A percentile compares a stretch with the other conserved stretches of the same genome.
Conservation (phyloP, 1,140 invertebrate genomes). For the Drosophila triauraria region DNA sequence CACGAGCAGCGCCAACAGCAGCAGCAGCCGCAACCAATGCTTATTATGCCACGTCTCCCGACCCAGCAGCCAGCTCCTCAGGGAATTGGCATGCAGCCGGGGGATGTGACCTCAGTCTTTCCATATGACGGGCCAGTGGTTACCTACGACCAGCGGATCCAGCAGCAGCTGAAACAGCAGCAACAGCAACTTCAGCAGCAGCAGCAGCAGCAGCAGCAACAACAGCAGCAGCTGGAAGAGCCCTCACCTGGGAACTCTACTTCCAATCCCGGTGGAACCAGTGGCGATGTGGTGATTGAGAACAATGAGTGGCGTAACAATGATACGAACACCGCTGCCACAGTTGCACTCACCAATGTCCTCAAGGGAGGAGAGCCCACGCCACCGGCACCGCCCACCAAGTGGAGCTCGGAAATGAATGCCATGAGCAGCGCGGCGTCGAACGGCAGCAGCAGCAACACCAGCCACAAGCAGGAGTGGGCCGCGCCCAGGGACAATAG, state of each 20-base stretch:
- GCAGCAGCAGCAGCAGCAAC: constrained; percentile 35
- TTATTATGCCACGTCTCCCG: constrained; percentile 64
- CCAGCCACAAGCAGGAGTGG: constrained; percentile 75
- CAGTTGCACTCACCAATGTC: constrained; percentile 72
- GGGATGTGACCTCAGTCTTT: constrained; percentile 72
- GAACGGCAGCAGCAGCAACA: constrained; percentile 61
- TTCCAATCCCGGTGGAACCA: constrained; percentile 17
- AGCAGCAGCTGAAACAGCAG: constrained; percentile 70
- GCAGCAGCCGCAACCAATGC: constrained; percentile 62
- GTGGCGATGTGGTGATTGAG: constrained; percentile 56
- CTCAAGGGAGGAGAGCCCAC: constrained; percentile 59
- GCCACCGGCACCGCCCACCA: constrained; percentile 47
- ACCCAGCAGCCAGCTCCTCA: constrained; percentile 58
- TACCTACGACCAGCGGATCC: constrained; percentile 74
- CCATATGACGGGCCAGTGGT: constrained; percentile 64
- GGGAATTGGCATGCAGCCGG: constrained; percentile 75
- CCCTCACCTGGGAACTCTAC: constrained; percentile 19
- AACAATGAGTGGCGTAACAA: constrained; percentile 63
- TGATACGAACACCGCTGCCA: constrained; percentile 73
- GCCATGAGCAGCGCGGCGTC: constrained; percentile 66
- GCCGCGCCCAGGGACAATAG: constrained; percentile 66
- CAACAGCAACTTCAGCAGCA: constrained; percentile 48
- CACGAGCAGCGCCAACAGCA: constrained; percentile 63
- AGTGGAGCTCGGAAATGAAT: constrained; percentile 83
- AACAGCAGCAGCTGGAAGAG: constrained; percentile 50